Percentiles rank a stretch among this genome's conserved stretches.
phyloP scores from a whole-genome alignment of 1,140 invertebrate genomes.

The Papilio polytes region DNA sequence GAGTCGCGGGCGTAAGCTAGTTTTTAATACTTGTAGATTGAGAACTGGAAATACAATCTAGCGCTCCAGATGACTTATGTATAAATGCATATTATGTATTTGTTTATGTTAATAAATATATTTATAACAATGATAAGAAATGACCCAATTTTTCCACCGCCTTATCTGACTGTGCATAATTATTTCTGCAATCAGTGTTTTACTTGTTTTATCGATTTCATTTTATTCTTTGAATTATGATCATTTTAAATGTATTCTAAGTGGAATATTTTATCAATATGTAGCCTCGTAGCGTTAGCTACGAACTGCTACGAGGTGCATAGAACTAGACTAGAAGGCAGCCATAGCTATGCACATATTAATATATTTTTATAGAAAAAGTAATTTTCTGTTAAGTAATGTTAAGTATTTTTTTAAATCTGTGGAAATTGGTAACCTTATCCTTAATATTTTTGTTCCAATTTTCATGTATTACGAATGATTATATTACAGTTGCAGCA shows the following conservation, averaged over 20 bases:
- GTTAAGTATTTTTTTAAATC: too few species aligned
- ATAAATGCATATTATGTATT: neutral
- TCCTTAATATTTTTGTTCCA: too few species aligned
- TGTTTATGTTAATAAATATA: constrained; percentile 13
- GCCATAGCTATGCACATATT: neutral
- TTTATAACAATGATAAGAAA: constrained; percentile 4
- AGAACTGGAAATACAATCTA: constrained; percentile 10
- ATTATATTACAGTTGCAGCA: constrained; percentile 36
- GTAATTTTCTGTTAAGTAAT: too few species aligned
- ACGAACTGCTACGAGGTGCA: constrained; percentile 35
- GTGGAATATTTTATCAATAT: neutral
- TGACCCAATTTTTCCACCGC: constrained; percentile 16
- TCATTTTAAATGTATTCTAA: neutral
- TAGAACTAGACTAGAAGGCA: neutral
- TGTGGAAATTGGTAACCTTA: too few species aligned
- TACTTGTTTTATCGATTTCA: neutral
- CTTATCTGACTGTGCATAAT: neutral
- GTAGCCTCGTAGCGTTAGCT: constrained; percentile 24
- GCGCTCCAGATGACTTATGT: neutral
- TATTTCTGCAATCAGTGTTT: constrained; percentile 12
- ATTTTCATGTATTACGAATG: too few species aligned
- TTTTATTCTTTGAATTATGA: neutral
- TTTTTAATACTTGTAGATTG: neutral
- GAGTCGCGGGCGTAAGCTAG: too few species aligned
- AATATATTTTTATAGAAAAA: neutral